Evolutionary conservation across 1,140 invertebrate species (phyloP).

Genomic region (Ooceraea biroi): DNA sequence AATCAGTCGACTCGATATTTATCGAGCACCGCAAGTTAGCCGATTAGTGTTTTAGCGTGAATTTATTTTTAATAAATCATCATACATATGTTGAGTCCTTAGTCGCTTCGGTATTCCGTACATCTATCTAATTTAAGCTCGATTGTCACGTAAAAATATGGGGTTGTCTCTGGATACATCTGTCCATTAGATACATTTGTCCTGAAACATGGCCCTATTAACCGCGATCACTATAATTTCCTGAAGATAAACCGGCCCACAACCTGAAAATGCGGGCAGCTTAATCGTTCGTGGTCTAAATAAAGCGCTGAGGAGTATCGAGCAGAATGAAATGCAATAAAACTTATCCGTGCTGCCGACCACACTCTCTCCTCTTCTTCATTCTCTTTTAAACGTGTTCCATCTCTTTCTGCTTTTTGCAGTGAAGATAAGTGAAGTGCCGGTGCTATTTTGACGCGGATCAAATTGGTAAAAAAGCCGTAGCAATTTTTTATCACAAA

Average conservation of each 20-base stretch:
- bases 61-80: constrained; percentile 4
- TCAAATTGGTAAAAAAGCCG: neutral
- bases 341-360: constrained; percentile 32
- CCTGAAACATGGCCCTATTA: neutral
- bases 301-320: constrained; percentile 36
- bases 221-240: constrained; percentile 6
- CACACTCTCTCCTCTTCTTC: neutral
- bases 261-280: constrained; percentile 27
- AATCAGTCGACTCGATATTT: constrained; percentile 58
- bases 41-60: neutral
- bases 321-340: constrained; percentile 59
- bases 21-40: constrained; percentile 17
- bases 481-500: constrained; percentile 39
- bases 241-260: constrained; percentile 7
- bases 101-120: neutral
- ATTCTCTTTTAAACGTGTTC: neutral
- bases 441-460: constrained; percentile 11
- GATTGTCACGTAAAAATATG: neutral
- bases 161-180: neutral
- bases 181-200: constrained; percentile 17
- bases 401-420: constrained; percentile 12
- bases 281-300: constrained; percentile 44
- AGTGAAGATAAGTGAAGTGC: constrained; percentile 42
- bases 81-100: neutral
- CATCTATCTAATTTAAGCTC: neutral